Conservation (phyloP, 1,140 invertebrate species). For the Chironomus striatipennis region DNA sequence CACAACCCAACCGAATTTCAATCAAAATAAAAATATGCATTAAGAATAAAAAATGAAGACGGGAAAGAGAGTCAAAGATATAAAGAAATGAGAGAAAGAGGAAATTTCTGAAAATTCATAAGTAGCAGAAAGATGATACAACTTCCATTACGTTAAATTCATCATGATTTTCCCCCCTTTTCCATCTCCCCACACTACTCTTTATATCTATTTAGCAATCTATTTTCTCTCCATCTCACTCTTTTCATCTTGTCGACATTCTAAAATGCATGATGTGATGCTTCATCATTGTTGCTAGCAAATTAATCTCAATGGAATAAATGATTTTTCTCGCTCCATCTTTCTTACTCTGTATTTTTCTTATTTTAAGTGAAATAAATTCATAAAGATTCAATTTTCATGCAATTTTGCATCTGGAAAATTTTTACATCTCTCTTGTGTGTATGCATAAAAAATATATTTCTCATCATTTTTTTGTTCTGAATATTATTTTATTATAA, state of each 20-base stretch:
- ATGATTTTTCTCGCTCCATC: no score
- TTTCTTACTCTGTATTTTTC: no score
- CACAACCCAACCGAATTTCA: no score
- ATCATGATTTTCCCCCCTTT: neutral
- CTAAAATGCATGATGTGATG: neutral
- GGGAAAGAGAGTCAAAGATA: no score
- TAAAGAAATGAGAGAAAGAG: neutral
- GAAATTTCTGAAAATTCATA: neutral
- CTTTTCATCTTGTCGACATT: no score
- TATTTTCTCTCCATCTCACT: no score
- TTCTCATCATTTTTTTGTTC: neutral
- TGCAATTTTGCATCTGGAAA: slow-evolving; percentile 8
- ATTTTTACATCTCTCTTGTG: neutral
- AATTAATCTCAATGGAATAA: slow-evolving; percentile 9
- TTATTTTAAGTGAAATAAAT: neutral
- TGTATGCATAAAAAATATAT: neutral
- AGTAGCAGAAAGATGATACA: neutral
- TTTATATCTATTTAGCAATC: neutral
- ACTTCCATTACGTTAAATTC: neutral
- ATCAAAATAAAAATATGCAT: no score
- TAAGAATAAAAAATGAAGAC: no score
- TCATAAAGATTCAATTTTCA: slow-evolving; percentile 14
- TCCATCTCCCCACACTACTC: neutral
- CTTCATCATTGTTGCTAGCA: slow-evolving; percentile 6
- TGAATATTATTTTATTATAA: no score